Evolutionary conservation across 2,797 vertebrate genomes (phyloP).

Genomic region (Gila robusta): DNA sequence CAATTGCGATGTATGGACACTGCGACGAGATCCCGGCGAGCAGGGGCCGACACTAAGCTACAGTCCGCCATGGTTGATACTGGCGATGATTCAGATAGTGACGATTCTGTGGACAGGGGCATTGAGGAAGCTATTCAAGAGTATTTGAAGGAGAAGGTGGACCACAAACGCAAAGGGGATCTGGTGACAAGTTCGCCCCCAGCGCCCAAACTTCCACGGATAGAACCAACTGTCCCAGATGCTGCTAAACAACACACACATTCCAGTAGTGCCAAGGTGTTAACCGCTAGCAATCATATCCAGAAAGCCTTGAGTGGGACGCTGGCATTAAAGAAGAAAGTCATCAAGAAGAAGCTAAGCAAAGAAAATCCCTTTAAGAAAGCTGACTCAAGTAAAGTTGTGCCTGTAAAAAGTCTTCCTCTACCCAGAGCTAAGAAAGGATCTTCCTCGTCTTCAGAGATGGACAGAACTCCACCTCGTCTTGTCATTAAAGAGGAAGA

Average conservation of each 20-base stretch:
- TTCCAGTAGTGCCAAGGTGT: constrained; percentile 68
- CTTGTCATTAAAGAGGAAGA: constrained; percentile 68
- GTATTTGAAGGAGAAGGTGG: constrained; percentile 87
- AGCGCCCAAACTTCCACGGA: constrained; percentile 71
- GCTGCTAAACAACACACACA: constrained; percentile 64
- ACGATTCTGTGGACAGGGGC: constrained; percentile 92
- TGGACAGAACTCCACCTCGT: constrained; percentile 61
- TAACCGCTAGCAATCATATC: constrained; percentile 70
- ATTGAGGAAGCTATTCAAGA: constrained; percentile 98
- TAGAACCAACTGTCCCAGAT: constrained; percentile 64
- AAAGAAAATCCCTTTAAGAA: constrained; percentile 65
- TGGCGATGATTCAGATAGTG: constrained; percentile 89
- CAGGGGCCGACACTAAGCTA: constrained; percentile 35
- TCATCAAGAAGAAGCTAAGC: constrained; percentile 71
- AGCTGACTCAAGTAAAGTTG: constrained; percentile 61
- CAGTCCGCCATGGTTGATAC: constrained; percentile 60
- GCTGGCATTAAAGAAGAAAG: constrained; percentile 68
- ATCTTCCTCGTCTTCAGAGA: constrained; percentile 56
- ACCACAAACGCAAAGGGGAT: constrained; percentile 78
- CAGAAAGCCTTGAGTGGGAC: constrained; percentile 68
- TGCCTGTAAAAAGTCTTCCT: constrained; percentile 55
- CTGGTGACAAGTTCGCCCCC: constrained; percentile 63
- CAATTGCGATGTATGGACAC: constrained; percentile 65
- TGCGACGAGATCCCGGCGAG: constrained; percentile 63
- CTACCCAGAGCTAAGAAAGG: constrained; percentile 57